Percentiles rank a stretch among this genome's conserved stretches.
These are phyloP conservation scores for Archips xylosteana DNA, from an alignment of 2,888 invertebrate species.

Conservation along the genomic window DNA sequence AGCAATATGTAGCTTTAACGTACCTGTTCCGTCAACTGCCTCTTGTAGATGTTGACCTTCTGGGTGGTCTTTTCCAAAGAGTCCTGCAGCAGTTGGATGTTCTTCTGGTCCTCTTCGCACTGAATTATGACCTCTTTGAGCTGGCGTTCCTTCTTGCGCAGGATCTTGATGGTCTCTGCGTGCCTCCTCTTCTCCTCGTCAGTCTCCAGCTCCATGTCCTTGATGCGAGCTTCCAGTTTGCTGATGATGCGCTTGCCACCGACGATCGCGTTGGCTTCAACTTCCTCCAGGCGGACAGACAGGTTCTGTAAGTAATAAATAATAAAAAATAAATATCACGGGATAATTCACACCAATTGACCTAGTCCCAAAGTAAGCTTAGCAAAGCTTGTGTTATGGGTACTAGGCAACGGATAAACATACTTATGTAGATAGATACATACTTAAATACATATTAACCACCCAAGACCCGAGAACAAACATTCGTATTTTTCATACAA, in stretches of 20 bases:
- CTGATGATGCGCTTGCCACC: conserved; percentile 98
- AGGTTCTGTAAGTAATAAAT: conserved; percentile 86
- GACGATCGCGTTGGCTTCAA: conserved; percentile 98
- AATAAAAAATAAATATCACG: too few relatives aligned
- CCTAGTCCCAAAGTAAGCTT: too few relatives aligned
- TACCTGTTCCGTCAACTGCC: conserved; percentile 97
- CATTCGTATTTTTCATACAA: too few relatives aligned
- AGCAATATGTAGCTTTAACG: conserved; percentile 39
- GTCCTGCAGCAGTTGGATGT: conserved; percentile 96
- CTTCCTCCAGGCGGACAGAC: conserved; percentile 96
- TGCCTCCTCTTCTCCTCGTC: conserved; percentile 99
- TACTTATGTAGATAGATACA: too few relatives aligned
- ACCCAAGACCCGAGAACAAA: too few relatives aligned
- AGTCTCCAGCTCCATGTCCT: conserved; percentile 96
- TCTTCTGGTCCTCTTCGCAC: conserved; percentile 98
- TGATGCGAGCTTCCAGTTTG: conserved; percentile 97
- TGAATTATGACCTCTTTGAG: conserved; percentile 98
- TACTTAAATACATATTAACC: too few relatives aligned
- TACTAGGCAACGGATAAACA: too few relatives aligned
- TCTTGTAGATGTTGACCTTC: conserved; percentile 97
- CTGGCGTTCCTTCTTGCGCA: conserved; percentile 98
- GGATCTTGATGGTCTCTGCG: conserved; percentile 98
- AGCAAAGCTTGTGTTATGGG: too few relatives aligned
- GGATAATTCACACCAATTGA: too few relatives aligned
- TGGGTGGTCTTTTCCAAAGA: conserved; percentile 93